A percentile compares a stretch with the other conserved stretches of the same genome.
phyloP scores from a whole-genome alignment of 1,140 invertebrate species.

The Drosophila arizonae region DNA sequence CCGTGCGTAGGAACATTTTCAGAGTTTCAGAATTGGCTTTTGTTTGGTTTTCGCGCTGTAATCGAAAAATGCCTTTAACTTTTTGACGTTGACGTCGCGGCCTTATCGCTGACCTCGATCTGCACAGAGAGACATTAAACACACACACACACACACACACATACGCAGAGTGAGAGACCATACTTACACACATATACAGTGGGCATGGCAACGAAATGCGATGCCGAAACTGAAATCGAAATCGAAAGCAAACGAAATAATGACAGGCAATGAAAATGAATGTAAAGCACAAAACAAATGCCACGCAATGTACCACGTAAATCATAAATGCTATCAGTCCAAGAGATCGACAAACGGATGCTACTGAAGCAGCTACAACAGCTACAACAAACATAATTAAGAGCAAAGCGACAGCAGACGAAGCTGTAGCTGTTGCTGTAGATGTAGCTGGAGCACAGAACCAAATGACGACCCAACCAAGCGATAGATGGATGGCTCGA shows the following conservation, averaged over 20 bases:
- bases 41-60: conserved; percentile 44
- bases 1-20: conserved; percentile 4
- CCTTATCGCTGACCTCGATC: conserved; percentile 76
- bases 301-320: conserved; percentile 76
- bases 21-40: conserved; percentile 8
- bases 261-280: conserved; percentile 76
- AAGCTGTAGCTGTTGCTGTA: conserved; percentile 21
- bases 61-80: conserved; percentile 70
- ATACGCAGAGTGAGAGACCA: not conserved
- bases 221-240: conserved; percentile 65
- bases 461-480: conserved; percentile 43
- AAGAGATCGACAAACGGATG: conserved; percentile 78
- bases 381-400: conserved; percentile 72
- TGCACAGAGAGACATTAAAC: conserved; percentile 40
- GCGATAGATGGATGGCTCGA: conserved; percentile 65
- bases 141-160: conserved; percentile 12
- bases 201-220: conserved; percentile 41
- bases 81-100: conserved; percentile 65
- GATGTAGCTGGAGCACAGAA: conserved; percentile 41
- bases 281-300: conserved; percentile 70
- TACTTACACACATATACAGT: conserved; percentile 1
- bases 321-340: conserved; percentile 75
- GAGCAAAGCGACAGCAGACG: conserved; percentile 51
- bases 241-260: conserved; percentile 72
- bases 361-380: conserved; percentile 57